Evolutionary conservation across 2,797 vertebrate species (phyloP).

Genomic region (Gadopsis bispinosus): DNA sequence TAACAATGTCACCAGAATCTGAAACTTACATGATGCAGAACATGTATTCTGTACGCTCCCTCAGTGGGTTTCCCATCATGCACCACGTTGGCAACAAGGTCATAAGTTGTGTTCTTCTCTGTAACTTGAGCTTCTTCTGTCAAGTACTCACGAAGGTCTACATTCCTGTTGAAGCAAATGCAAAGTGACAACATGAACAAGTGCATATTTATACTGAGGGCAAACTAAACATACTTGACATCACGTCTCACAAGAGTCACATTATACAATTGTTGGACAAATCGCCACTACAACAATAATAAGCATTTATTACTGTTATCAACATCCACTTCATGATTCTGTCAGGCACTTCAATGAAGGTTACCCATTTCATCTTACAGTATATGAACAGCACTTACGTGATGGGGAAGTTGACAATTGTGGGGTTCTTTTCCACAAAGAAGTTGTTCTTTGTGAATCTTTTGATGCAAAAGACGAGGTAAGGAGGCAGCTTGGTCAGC

Average conservation of each 20-base stretch:
- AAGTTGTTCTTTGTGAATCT: slow-evolving; percentile 99
- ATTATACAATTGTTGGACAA: background rate
- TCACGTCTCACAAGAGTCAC: background rate
- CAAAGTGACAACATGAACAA: slow-evolving; percentile 2
- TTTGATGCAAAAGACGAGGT: slow-evolving; percentile 98
- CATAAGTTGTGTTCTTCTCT: slow-evolving; percentile 93
- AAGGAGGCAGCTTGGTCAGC: slow-evolving; percentile 94
- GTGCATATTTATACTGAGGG: background rate
- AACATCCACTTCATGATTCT: background rate
- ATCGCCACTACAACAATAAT: background rate
- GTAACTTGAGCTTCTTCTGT: slow-evolving; percentile 92
- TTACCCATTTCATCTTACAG: fast-evolving
- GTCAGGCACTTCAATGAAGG: background rate
- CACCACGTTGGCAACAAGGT: slow-evolving; percentile 95
- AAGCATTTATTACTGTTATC: background rate
- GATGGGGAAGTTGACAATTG: slow-evolving; percentile 98
- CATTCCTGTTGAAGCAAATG: slow-evolving; percentile 84
- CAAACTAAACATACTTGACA: background rate
- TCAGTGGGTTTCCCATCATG: slow-evolving; percentile 96
- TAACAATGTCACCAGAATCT: background rate
- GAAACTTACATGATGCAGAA: slow-evolving; percentile 93
- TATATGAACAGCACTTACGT: slow-evolving; percentile 85
- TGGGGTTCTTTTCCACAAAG: slow-evolving; percentile 99
- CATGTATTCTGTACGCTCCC: slow-evolving; percentile 96
- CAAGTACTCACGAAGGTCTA: slow-evolving; percentile 95